Base-by-base conservation (phyloP, 2,797 vertebrate species). In the Helicolenus hilgendorfi region DNA sequence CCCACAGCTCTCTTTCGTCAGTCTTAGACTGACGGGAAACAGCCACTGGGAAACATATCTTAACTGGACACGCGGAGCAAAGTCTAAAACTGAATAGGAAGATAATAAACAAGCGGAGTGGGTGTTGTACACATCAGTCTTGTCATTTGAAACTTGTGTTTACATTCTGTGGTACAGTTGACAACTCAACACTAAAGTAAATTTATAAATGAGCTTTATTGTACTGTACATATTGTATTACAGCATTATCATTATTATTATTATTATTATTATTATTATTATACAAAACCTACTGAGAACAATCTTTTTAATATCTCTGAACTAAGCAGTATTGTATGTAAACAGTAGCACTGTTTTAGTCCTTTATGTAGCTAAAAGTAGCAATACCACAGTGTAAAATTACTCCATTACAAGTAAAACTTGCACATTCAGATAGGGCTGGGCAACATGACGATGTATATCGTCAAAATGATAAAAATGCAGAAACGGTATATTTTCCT, bases 21-120 rank as follows among this genome's bases (percentile, higher is more conserved):
- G 59, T 65, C 29, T 80, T 24, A 38, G 2, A 65, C 55, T 9
- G 31, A 86, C 62, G 83, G 85, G 81, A 93, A 94, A 85, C 29
- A 11, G 20, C 53, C 64, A 41, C 20, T 55, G 76, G 77, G 72
- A 78, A 82, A 64, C 6, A 49, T 14, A 58, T 74, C 38, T 65
- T 4, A 9, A 13, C 22, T 26, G 29, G 2, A 68, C 53, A 70
- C 49, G 35, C 36, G 64, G 20, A 64, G 22, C 31, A 81, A 82
- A 59, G 56, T 31, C 45, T 56, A n/a, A 59, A 20, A 65, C 62
- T 22, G 38, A 59, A 59, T 10, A 62, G 15, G 9, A 18, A 49
- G 35, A 86, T 58, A 78, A 70, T 36, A 18, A 59, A 72, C 0
- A 20, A 24, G 31, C 18, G 29, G 6, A 65, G 29, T 45, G 1